Conservation (phyloP, 2,113 vertebrate species). For the Mus spicilegus region DNA sequence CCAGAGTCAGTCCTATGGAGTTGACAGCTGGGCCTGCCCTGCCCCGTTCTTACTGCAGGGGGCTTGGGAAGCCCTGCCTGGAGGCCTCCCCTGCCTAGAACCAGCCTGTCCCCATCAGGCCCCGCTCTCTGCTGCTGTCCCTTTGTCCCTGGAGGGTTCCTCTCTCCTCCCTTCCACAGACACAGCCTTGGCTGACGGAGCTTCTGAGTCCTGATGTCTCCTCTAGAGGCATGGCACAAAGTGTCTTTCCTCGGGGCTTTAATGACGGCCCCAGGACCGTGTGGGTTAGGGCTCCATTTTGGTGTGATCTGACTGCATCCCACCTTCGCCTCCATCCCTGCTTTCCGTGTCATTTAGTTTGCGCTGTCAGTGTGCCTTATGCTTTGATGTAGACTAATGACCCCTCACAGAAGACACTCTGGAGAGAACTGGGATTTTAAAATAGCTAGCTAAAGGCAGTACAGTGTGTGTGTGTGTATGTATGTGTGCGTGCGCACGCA, state of each 20-base stretch:
- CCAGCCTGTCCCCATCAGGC: not conserved
- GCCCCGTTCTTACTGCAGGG: no score
- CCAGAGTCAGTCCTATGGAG: not conserved
- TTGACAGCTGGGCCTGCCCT: not conserved
- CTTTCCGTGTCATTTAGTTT: not conserved
- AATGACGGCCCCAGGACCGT: slow-evolving; percentile 41
- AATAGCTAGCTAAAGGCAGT: slow-evolving; percentile 40
- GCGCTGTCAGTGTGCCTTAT: slow-evolving; percentile 46
- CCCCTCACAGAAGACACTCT: slow-evolving; percentile 48
- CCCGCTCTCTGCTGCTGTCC: not conserved
- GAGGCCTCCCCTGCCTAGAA: fast-evolving
- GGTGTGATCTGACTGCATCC: not conserved
- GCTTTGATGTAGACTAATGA: slow-evolving; percentile 71
- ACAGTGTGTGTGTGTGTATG: not conserved
- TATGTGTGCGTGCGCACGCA: no score
- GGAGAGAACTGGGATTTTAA: slow-evolving; percentile 73
- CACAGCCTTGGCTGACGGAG: not conserved
- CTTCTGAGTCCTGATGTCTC: not conserved
- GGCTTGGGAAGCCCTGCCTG: not conserved
- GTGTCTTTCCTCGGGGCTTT: slow-evolving; percentile 35
- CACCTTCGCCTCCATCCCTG: slow-evolving; percentile 16
- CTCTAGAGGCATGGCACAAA: not conserved
- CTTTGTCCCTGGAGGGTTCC: not conserved
- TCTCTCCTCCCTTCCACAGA: not conserved
- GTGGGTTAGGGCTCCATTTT: not conserved